Evolutionary conservation across 2,888 invertebrate genomes (phyloP).

Genomic region (Thymelicus acteon): DNA sequence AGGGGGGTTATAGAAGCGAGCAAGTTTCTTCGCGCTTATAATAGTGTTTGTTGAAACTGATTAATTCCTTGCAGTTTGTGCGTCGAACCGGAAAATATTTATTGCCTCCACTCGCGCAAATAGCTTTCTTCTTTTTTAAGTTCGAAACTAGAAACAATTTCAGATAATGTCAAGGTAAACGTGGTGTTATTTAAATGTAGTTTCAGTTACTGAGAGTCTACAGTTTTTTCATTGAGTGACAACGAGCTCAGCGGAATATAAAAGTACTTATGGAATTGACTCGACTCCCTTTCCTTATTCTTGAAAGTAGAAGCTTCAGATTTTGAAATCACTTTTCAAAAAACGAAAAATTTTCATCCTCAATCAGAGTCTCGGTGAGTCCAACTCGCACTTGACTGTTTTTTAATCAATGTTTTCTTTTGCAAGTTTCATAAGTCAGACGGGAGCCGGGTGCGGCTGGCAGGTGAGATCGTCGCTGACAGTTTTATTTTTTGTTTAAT

Average conservation of each 20-base stretch:
- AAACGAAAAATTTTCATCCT: not conserved
- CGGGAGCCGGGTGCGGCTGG: slow-evolving; percentile 1
- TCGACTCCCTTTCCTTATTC: no score
- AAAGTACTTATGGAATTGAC: no score
- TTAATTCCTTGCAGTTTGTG: slow-evolving; percentile 40
- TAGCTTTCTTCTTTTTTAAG: not conserved
- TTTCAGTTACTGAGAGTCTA: no score
- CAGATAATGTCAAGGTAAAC: not conserved
- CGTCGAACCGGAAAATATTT: slow-evolving; percentile 31
- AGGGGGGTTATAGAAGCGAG: slow-evolving; percentile 6
- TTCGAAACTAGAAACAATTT: not conserved
- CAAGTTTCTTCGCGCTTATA: slow-evolving; percentile 30
- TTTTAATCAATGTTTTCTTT: slow-evolving; percentile 8
- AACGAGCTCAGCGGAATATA: no score
- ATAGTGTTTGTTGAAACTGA: slow-evolving; percentile 41
- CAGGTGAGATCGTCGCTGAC: not conserved
- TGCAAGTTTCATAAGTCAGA: slow-evolving; percentile 16
- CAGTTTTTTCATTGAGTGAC: no score
- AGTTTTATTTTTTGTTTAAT: slow-evolving; percentile 5
- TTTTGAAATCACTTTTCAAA: no score
- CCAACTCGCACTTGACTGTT: not conserved
- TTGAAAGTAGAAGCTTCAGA: no score
- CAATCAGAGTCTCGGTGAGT: not conserved
- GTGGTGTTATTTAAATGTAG: no score
- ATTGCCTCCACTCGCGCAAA: slow-evolving; percentile 20